Percentiles rank a stretch among this genome's conserved stretches.
Evolutionary conservation across 2,888 invertebrate species (phyloP).

Genomic region (Drepanosiphum platanoidis): DNA sequence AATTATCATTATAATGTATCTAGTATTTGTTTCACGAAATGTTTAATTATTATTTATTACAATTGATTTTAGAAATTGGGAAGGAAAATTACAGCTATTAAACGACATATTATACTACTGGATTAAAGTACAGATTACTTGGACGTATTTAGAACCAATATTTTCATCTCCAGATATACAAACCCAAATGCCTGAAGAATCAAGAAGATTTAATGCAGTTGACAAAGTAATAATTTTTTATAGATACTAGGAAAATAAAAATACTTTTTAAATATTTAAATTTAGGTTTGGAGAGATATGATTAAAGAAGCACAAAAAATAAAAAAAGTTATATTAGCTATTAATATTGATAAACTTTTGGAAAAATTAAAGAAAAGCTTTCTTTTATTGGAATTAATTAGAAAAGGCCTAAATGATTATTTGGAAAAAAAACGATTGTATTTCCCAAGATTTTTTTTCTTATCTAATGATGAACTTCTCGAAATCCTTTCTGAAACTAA

Average conservation of each 20-base stretch:
- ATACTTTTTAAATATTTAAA: conserved; percentile 2
- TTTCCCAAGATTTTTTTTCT: conserved; percentile 86
- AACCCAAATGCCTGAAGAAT: conserved; percentile 97
- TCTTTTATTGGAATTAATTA: conserved; percentile 83
- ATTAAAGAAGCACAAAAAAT: conserved; percentile 86
- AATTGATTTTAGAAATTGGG: conserved; percentile 77
- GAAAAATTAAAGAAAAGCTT: conserved; percentile 79
- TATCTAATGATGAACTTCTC: conserved; percentile 78
- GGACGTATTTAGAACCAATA: conserved; percentile 97
- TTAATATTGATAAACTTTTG: conserved; percentile 87
- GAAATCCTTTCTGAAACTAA: conserved; percentile 93
- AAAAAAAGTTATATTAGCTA: conserved; percentile 83
- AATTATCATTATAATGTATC: background rate
- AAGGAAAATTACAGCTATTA: conserved; percentile 81
- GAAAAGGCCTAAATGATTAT: conserved; percentile 89
- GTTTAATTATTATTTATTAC: background rate
- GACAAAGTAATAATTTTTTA: conserved; percentile 74
- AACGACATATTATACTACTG: conserved; percentile 96
- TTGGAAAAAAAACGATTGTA: conserved; percentile 86
- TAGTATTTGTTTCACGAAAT: background rate
- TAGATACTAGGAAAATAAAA: background rate
- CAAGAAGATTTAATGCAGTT: conserved; percentile 89
- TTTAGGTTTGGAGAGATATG: conserved; percentile 90
- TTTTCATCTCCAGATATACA: conserved; percentile 97
- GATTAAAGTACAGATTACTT: conserved; percentile 93